phyloP scores from a whole-genome alignment of 1,140 invertebrate genomes.

The Pseudomyrmex sp. region DNA sequence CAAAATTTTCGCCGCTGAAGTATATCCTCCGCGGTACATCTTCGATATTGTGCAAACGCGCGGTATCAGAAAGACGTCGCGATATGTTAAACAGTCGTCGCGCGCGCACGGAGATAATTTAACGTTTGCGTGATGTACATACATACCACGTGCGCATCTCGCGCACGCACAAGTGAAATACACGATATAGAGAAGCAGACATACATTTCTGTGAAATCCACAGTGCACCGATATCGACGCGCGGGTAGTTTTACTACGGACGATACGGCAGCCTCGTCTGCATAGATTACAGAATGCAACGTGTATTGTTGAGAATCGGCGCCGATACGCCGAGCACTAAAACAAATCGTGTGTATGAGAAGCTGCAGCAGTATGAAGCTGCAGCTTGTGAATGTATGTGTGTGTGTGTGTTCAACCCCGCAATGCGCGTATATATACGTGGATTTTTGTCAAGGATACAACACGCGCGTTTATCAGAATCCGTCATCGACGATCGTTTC shows the following conservation, averaged over 20 bases:
- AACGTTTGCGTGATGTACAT: constrained; percentile 34
- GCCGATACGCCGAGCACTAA: constrained; percentile 55
- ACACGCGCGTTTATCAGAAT: constrained; percentile 39
- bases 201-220: constrained; percentile 51
- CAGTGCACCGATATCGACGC: constrained; percentile 46
- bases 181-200: constrained; percentile 36
- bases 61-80: constrained; percentile 22
- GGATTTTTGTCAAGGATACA: constrained; percentile 36
- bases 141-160: constrained; percentile 5
- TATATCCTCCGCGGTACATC: constrained; percentile 10
- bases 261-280: constrained; percentile 18
- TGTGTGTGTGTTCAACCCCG: background rate
- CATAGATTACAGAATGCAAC: constrained; percentile 42
- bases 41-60: constrained; percentile 10
- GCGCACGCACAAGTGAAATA: background rate
- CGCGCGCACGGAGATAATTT: constrained; percentile 25
- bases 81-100: constrained; percentile 43
- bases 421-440: background rate
- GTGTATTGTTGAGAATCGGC: constrained; percentile 41
- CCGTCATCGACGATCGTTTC: constrained; percentile 62
- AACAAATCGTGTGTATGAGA: constrained; percentile 60
- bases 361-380: background rate
- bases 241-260: constrained; percentile 44
- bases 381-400: no score
- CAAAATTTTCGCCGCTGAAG: constrained; percentile 43